Evolutionary conservation across 1,140 invertebrate species (phyloP), one percentile per base, ranked within the genome.

Genomic region (Calliopsis andreniformis): DNA sequence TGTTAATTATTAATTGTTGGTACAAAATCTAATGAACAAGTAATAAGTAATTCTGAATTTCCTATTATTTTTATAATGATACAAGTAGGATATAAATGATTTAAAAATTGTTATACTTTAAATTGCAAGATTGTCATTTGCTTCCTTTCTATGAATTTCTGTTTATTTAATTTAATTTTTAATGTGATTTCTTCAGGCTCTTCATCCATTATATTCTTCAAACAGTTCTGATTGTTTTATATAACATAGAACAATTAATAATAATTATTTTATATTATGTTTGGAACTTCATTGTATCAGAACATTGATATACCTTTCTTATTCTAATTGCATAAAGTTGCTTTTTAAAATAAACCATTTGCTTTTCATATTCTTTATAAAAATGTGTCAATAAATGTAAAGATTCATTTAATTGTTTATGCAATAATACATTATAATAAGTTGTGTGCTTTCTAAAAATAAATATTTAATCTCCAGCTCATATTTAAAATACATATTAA

Each of bases 371-470:
- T 20, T 78, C 32, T 14, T 42, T 39, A 20, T 59, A 62, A n/a
- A 43, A 49, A 3, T 68, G 6, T 47, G 71, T 72, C 16, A 71
- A 20, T 14, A 42, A 51, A 12, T 39, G 43, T 7, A 70, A 78
- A 43, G 55, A 16, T 4, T 39, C 45, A 4, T 67, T 84, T 23
- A 80, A 70, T 25, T 79, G 43, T n/a, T 62, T 78, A 35, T 80
- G 67, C 30, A 75, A 30, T 7, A 73, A 43, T 20, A 80, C 35
- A 51, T 82, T 82, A n/a, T 69, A 70, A 55, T 70, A 68, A 32
- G 51, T 69, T 39, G 70, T 39, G 45, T 83, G 72, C 7, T 78
- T 78, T 16, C 82, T 84, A 59, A 28, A 80, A 78, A 63, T 53
- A 14, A 63, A 69, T 43, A 58, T 18, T 62, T 32, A 32, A 14